phyloP scores from a whole-genome alignment of 1,140 invertebrate genomes.

The Samia ricini region DNA sequence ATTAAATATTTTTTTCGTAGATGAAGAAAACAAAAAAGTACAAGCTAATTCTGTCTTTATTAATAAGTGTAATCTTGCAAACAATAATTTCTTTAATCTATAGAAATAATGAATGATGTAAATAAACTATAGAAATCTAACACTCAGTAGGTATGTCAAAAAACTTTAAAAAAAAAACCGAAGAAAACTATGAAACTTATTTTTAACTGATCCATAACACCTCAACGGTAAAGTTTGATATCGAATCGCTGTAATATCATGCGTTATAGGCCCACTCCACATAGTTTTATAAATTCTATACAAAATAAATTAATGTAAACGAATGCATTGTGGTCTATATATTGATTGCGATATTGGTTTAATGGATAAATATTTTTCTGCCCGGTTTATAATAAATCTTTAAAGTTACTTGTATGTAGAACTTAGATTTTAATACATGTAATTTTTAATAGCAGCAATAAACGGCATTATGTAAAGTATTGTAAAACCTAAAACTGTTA shows the following conservation, averaged over 20 bases:
- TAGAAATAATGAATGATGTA: too few species aligned
- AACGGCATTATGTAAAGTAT: too few species aligned
- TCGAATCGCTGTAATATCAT: neutral
- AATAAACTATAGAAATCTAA: too few species aligned
- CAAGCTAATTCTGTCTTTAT: too few species aligned
- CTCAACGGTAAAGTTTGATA: neutral
- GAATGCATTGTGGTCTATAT: slow-evolving; percentile 13
- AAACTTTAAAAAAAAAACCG: too few species aligned
- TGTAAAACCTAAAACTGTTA: too few species aligned
- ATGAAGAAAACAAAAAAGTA: too few species aligned
- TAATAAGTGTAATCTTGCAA: too few species aligned
- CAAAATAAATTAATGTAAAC: slow-evolving; percentile 39
- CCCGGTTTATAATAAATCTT: neutral
- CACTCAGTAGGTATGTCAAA: too few species aligned
- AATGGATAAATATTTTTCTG: neutral
- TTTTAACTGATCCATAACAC: neutral
- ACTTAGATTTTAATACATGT: neutral
- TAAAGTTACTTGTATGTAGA: neutral
- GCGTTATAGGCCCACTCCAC: slow-evolving; percentile 6
- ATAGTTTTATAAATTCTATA: slow-evolving; percentile 34
- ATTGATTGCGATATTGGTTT: neutral
- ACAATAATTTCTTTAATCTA: too few species aligned
- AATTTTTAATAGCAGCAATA: too few species aligned
- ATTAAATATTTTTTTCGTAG: too few species aligned
- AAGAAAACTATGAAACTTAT: neutral